Conservation (phyloP, 2,113 vertebrate genomes). For the Oryzias woworae region DNA sequence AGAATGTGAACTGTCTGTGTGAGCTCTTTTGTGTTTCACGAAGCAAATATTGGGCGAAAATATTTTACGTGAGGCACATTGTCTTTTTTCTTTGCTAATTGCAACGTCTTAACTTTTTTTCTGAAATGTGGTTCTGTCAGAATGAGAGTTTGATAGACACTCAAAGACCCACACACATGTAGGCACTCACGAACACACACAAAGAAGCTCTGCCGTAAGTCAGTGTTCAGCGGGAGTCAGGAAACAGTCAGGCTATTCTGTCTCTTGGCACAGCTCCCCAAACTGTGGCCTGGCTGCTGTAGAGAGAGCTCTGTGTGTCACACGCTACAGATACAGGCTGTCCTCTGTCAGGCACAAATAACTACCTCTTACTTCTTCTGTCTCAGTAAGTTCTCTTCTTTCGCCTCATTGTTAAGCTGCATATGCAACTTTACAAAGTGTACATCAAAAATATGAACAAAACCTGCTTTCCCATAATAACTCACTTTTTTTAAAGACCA, state of each 20-base stretch:
- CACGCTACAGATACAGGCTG: slow-evolving; percentile 67
- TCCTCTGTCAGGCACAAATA: slow-evolving; percentile 63
- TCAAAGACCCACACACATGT: slow-evolving; percentile 6
- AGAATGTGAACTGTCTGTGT: slow-evolving; percentile 28
- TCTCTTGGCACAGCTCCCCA: slow-evolving; percentile 50
- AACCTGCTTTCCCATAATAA: neutral
- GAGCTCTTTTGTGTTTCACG: slow-evolving; percentile 8
- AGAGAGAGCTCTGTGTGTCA: slow-evolving; percentile 71
- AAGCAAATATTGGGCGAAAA: slow-evolving; percentile 6
- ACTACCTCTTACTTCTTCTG: slow-evolving; percentile 17
- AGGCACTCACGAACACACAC: slow-evolving; percentile 9
- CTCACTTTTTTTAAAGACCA: no score
- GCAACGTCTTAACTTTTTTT: slow-evolving; percentile 23
- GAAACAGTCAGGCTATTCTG: slow-evolving; percentile 66
- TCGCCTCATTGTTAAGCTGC: slow-evolving; percentile 19
- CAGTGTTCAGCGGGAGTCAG: slow-evolving; percentile 45
- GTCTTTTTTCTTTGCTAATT: slow-evolving; percentile 18
- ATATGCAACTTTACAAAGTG: slow-evolving; percentile 11
- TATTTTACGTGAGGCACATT: slow-evolving; percentile 21
- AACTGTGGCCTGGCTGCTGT: slow-evolving; percentile 52
- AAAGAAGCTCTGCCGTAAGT: slow-evolving; percentile 61
- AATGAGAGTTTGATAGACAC: slow-evolving; percentile 34
- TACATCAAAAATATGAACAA: neutral
- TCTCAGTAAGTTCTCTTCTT: slow-evolving; percentile 12
- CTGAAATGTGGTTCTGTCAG: slow-evolving; percentile 26